Evolutionary conservation across 2,113 vertebrate genomes (phyloP), one percentile per base, ranked within the genome.

Genomic region (Benitochromis conjunctus): DNA sequence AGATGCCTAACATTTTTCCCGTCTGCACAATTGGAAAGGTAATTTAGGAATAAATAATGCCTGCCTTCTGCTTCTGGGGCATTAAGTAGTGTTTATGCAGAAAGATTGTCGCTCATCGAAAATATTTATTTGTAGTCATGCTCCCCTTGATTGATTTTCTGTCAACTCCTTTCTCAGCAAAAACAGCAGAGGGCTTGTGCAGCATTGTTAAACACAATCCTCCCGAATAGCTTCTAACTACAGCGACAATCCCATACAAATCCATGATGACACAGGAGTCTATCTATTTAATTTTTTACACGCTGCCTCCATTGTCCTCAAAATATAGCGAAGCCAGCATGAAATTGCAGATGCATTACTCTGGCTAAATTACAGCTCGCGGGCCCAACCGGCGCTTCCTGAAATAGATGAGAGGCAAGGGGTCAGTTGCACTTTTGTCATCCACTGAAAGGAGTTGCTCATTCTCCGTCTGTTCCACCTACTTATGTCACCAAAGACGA

Each of bases 401-500:
- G 82, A 94, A 94, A 95, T 90, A 92, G 91, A 95, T 81, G 9
- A 60, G 79, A 86, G 57, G 80, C 88, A 83, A 86, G 77, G 79
- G 92, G 92, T 93, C 94, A 90, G 86, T 91, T 88, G 74, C 89
- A 89, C 81, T 90, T 92, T 90, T 91, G 87, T 93, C 82, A 80
- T 91, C 79, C 79, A 80, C 88, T 89, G 84, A 93, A 92, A 60
- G 83, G 41, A 90, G 76, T 80, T n/a, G 76, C 82, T 93, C 93
- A 90, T 81, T 90, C 64, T 53, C 31, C 86, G 83, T 69, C 76
- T 78, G 71, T 88, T 87, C 76, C 78, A 87, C 81, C 88, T 85
- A 86, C 90, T 94, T 85, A 81, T 93, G 91, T 92, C 93, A 92
- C 83, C 38, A 58, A 74, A 82, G 86, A 90, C 87, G 79, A 83